Percentiles rank a stretch among this genome's conserved stretches.
Evolutionary conservation across 2,113 vertebrate genomes (phyloP).

Genomic region (Gymnogyps californianus): DNA sequence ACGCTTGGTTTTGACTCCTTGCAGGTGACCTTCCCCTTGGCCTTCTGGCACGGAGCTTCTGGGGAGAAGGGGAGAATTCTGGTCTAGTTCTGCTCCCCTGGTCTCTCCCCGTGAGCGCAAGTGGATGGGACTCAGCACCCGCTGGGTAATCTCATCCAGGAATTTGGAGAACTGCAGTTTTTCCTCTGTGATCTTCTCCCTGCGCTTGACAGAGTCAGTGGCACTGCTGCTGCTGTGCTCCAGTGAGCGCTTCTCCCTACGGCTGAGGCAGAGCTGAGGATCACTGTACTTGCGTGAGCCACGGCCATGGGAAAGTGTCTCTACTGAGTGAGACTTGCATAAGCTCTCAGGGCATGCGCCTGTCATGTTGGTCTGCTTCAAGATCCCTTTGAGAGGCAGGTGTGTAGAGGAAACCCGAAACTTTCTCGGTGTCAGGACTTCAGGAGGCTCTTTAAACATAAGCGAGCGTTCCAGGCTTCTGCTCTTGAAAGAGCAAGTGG

Average conservation of each 20-base stretch:
- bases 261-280: slow-evolving; percentile 26
- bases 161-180: slow-evolving; percentile 85
- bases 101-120: slow-evolving; percentile 58
- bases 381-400: slow-evolving; percentile 78
- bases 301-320: slow-evolving; percentile 42
- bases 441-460: slow-evolving; percentile 75
- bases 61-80: background rate
- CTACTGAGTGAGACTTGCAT: slow-evolving; percentile 73
- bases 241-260: background rate
- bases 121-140: slow-evolving; percentile 77
- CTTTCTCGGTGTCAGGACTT: slow-evolving; percentile 69
- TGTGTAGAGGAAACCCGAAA: background rate
- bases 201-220: background rate
- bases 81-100: slow-evolving; percentile 14
- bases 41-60: background rate
- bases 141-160: slow-evolving; percentile 82
- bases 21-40: background rate
- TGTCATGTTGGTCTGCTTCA: slow-evolving; percentile 73
- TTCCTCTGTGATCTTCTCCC: slow-evolving; percentile 74
- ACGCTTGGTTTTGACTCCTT: background rate
- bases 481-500: slow-evolving; percentile 57
- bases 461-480: slow-evolving; percentile 72
- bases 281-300: slow-evolving; percentile 28
- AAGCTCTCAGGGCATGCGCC: slow-evolving; percentile 45
- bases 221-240: slow-evolving; percentile 15